These are phyloP conservation scores for Tanaodytes sp. DNA, from an alignment of 2,888 invertebrate species.

Conservation along the genomic window DNA sequence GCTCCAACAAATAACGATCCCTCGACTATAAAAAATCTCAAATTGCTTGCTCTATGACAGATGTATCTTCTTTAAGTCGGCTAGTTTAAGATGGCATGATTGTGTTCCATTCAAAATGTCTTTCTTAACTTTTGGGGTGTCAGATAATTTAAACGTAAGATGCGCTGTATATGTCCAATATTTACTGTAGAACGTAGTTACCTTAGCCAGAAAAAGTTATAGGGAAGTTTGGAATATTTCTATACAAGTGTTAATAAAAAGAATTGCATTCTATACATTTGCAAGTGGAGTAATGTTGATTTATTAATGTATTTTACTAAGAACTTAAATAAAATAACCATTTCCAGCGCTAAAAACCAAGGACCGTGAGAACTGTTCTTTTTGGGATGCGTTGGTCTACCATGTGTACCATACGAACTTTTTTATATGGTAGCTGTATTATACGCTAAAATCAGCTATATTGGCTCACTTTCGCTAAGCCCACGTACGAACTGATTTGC, in stretches of 20 bases:
- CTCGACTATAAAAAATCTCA: background rate
- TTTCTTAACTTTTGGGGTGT: background rate
- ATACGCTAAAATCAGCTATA: constrained; percentile 35
- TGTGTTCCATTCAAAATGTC: background rate
- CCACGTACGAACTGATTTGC: constrained; percentile 29
- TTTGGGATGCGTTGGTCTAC: constrained; percentile 13
- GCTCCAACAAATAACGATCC: background rate
- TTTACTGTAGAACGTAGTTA: background rate
- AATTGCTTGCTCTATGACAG: background rate
- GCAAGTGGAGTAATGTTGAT: background rate
- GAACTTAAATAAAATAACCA: background rate
- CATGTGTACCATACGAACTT: constrained; percentile 31
- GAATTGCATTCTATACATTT: background rate
- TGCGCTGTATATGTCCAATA: background rate
- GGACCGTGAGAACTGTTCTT: background rate
- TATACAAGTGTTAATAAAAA: background rate
- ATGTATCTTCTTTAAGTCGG: too few species aligned
- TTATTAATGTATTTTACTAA: background rate
- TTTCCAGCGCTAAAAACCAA: background rate
- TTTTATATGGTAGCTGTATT: constrained; percentile 28
- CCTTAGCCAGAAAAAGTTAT: background rate
- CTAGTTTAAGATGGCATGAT: too few species aligned
- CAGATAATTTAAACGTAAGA: background rate
- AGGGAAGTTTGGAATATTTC: background rate
- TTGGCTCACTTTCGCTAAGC: constrained; percentile 21